These are phyloP conservation scores for Taenioides sp. DNA, from an alignment of 2,797 vertebrate species.

Conservation along the genomic window DNA sequence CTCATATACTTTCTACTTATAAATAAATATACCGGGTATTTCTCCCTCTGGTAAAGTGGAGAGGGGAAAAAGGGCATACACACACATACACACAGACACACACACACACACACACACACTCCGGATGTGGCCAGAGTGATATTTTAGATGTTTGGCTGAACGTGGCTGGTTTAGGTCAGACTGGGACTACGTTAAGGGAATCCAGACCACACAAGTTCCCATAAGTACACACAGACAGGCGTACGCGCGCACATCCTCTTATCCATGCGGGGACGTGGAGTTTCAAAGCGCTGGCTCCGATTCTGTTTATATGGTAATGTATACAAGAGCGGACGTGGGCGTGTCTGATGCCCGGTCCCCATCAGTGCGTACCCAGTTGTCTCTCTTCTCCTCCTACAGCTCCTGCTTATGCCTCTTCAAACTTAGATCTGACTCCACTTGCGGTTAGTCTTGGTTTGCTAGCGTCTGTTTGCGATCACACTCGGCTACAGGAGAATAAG, in stretches of 20 bases:
- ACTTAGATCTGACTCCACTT: slow-evolving; percentile 45
- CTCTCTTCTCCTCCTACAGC: slow-evolving; percentile 40
- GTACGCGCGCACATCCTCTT: not conserved
- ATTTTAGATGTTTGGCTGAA: slow-evolving; percentile 61
- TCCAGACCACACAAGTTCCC: slow-evolving; percentile 56
- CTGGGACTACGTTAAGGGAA: slow-evolving; percentile 44
- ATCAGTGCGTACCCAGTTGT: slow-evolving; percentile 31
- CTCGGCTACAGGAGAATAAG: slow-evolving; percentile 12
- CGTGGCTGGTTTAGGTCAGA: slow-evolving; percentile 43
- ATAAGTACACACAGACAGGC: slow-evolving; percentile 30
- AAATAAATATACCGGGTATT: not conserved
- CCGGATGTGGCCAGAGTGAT: slow-evolving; percentile 55
- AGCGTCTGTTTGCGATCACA: slow-evolving; percentile 57
- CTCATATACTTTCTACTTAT: too few species aligned
- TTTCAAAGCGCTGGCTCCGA: slow-evolving; percentile 48
- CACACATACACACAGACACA: slow-evolving; percentile 22
- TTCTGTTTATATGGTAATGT: slow-evolving; percentile 57
- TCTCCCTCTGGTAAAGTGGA: not conserved
- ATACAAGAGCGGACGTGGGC: slow-evolving; percentile 55
- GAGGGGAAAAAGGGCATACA: not conserved
- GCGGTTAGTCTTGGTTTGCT: slow-evolving; percentile 45
- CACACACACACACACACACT: slow-evolving; percentile 8
- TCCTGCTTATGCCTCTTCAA: slow-evolving; percentile 30
- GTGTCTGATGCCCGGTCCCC: slow-evolving; percentile 52
- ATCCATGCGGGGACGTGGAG: not conserved